These are phyloP conservation scores for Neogobius melanostomus DNA, from an alignment of 2,113 vertebrate species.

Conservation along the genomic window DNA sequence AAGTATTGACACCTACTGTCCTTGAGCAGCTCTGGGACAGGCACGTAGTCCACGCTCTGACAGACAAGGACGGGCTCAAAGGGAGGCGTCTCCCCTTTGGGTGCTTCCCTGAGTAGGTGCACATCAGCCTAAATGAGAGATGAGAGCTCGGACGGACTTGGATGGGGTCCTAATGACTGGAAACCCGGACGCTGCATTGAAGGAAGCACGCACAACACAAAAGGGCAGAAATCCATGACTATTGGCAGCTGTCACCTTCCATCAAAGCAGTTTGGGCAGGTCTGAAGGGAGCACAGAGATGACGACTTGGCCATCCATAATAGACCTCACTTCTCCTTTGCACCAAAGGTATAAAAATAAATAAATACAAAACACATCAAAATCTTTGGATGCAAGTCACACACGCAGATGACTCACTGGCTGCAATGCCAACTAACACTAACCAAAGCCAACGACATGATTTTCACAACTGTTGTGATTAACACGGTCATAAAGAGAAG, in stretches of 20 bases:
- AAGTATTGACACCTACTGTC: conserved; percentile 34
- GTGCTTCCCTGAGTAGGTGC: conserved; percentile 47
- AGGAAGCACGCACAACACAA: conserved; percentile 18
- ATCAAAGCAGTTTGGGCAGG: conserved; percentile 36
- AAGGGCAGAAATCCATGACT: conserved; percentile 35
- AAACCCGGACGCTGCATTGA: conserved; percentile 39
- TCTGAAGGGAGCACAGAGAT: conserved; percentile 17
- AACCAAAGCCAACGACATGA: background rate
- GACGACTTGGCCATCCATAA: conserved; percentile 25
- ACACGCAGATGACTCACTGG: conserved; percentile 14
- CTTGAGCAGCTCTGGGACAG: conserved; percentile 47
- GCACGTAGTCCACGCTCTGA: conserved; percentile 48
- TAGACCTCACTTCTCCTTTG: conserved; percentile 31
- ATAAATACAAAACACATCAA: conserved; percentile 1
- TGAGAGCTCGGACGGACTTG: conserved; percentile 60
- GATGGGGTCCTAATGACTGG: conserved; percentile 57
- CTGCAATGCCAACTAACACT: too few relatives aligned
- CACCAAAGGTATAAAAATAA: conserved; percentile 2
- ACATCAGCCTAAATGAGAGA: conserved; percentile 70
- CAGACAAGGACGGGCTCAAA: conserved; percentile 51
- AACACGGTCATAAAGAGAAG: background rate
- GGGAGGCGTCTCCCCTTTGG: conserved; percentile 42
- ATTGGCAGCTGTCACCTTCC: conserved; percentile 49
- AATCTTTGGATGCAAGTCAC: conserved; percentile 32
- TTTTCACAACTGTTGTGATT: background rate